These are phyloP conservation scores for Epirrita christyi DNA, from an alignment of 2,888 invertebrate genomes.

Conservation along the genomic window DNA sequence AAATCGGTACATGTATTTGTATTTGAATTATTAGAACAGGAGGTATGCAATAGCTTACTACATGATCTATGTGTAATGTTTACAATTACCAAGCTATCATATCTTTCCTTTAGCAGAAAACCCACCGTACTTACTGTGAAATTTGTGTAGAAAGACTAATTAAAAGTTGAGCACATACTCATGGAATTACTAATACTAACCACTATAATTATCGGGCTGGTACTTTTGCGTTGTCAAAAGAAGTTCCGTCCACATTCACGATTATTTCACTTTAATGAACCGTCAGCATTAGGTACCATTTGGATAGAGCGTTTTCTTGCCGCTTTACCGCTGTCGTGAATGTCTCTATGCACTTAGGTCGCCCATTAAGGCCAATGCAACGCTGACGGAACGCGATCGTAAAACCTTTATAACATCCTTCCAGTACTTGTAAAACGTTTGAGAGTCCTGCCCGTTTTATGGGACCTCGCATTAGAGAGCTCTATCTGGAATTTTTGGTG, in stretches of 20 bases:
- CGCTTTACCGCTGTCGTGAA: conserved; percentile 75
- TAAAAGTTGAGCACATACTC: conserved; percentile 3
- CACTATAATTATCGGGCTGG: neutral
- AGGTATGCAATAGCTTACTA: too few relatives aligned
- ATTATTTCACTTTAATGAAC: conserved; percentile 57
- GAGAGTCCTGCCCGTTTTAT: conserved; percentile 75
- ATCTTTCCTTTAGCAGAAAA: too few relatives aligned
- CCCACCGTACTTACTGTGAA: too few relatives aligned
- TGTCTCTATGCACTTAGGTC: conserved; percentile 83
- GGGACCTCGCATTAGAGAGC: conserved; percentile 68
- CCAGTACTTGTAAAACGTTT: conserved; percentile 83
- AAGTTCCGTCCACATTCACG: conserved; percentile 36
- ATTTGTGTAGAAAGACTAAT: neutral
- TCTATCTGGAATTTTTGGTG: conserved; percentile 60
- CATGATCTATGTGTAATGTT: too few relatives aligned
- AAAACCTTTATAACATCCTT: conserved; percentile 84
- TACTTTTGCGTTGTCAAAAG: conserved; percentile 33
- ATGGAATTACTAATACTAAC: conserved; percentile 5
- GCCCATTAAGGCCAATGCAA: conserved; percentile 82
- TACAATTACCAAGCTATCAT: too few relatives aligned
- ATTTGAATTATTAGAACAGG: too few relatives aligned
- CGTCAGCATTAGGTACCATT: conserved; percentile 54
- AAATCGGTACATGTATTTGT: too few relatives aligned
- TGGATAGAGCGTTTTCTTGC: conserved; percentile 59
- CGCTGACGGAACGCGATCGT: conserved; percentile 81